A percentile compares a stretch with the other conserved stretches of the same genome.
These are phyloP conservation scores for Myoxocephalus aenaeus DNA, from an alignment of 2,797 vertebrate species.

Conservation along the genomic window DNA sequence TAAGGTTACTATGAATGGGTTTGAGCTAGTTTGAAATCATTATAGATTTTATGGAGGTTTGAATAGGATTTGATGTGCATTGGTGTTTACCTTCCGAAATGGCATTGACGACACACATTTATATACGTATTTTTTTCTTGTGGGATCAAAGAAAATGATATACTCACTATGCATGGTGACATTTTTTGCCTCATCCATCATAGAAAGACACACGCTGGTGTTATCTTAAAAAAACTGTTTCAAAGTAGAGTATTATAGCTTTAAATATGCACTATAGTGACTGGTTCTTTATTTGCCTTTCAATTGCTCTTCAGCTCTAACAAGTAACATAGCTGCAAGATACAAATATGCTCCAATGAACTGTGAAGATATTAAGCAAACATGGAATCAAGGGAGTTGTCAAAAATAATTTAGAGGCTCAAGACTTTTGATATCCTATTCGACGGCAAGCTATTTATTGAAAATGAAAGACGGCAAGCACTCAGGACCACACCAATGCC, in stretches of 20 bases:
- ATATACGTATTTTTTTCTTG: background rate
- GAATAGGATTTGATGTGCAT: conserved; percentile 3
- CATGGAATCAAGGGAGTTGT: conserved; percentile 25
- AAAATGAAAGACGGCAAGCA: conserved; percentile 12
- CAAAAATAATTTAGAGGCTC: conserved; percentile 11
- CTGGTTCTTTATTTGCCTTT: background rate
- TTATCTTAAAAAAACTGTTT: background rate
- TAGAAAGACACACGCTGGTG: background rate
- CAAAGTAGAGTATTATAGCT: too few species aligned
- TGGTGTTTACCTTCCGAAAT: background rate
- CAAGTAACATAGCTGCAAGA: conserved; percentile 12
- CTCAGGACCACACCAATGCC: background rate
- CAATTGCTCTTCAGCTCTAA: background rate
- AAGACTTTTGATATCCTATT: conserved; percentile 11
- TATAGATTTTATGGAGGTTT: conserved; percentile 13
- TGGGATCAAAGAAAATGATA: background rate
- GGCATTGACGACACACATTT: background rate
- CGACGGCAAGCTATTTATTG: conserved; percentile 4
- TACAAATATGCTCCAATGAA: conserved; percentile 1
- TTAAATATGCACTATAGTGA: background rate
- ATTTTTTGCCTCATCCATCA: background rate
- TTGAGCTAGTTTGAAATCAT: conserved; percentile 15
- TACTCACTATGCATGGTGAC: background rate
- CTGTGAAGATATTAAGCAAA: background rate
- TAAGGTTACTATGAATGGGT: conserved; percentile 36